Evolutionary conservation across 2,113 vertebrate genomes (phyloP).

Genomic region (Colistium nudipinnis): DNA sequence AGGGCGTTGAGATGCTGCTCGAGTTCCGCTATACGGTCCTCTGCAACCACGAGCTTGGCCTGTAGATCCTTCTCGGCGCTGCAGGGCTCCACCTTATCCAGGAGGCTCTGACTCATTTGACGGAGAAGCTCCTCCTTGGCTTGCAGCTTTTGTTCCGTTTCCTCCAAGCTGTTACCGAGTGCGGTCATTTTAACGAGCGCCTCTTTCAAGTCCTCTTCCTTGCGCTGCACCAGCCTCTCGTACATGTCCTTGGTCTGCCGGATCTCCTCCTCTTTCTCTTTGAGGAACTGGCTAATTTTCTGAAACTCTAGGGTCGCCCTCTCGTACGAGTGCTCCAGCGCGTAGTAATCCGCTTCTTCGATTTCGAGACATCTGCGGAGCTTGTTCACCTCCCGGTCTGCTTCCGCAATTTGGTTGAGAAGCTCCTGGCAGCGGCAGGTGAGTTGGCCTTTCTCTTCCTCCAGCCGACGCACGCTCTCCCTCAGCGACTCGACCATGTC

Average conservation of each 20-base stretch:
- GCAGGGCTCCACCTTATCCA: conserved; percentile 60
- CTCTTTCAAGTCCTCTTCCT: conserved; percentile 89
- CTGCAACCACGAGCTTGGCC: conserved; percentile 76
- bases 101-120: conserved; percentile 73
- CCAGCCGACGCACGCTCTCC: conserved; percentile 85
- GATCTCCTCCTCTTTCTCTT: conserved; percentile 91
- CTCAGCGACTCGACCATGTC: conserved; percentile 85
- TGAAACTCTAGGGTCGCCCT: conserved; percentile 87
- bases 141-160: conserved; percentile 87
- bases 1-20: conserved; percentile 80
- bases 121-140: conserved; percentile 87
- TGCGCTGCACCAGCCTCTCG: conserved; percentile 85
- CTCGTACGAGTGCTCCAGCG: conserved; percentile 85
- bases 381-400: conserved; percentile 86
- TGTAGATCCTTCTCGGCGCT: conserved; percentile 80
- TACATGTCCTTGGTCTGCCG: conserved; percentile 87
- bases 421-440: conserved; percentile 91
- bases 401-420: conserved; percentile 86
- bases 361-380: conserved; percentile 84
- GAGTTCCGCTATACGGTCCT: conserved; percentile 77
- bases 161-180: conserved; percentile 89
- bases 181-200: conserved; percentile 89
- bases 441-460: conserved; percentile 87
- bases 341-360: conserved; percentile 87
- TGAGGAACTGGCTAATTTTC: conserved; percentile 84